Conservation (phyloP, 2,888 invertebrate genomes). For the Geotrupes spiniger region DNA sequence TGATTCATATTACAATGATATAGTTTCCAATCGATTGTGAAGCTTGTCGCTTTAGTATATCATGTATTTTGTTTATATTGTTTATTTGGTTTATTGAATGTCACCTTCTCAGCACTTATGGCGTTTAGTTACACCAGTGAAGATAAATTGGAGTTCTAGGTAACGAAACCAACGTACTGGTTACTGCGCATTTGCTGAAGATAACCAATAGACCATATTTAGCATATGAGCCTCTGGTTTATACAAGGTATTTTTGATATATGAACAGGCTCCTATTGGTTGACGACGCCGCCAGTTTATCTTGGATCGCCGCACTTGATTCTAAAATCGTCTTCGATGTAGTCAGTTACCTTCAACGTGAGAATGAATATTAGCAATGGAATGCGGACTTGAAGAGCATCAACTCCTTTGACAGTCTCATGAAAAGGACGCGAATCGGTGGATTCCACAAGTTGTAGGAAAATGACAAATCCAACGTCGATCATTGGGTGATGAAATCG, state of each 20-base stretch:
- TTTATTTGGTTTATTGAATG: too few relatives aligned
- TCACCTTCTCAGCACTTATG: conserved; percentile 58
- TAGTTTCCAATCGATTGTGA: too few relatives aligned
- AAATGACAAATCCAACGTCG: conserved; percentile 60
- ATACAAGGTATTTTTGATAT: conserved; percentile 69
- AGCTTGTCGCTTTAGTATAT: too few relatives aligned
- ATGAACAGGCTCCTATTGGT: conserved; percentile 79
- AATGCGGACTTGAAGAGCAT: conserved; percentile 61
- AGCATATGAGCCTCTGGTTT: conserved; percentile 49
- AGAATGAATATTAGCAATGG: conserved; percentile 64
- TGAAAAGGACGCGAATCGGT: conserved; percentile 60
- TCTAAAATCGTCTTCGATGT: conserved; percentile 62
- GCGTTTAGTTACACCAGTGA: conserved; percentile 59
- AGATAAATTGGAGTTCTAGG: conserved; percentile 51
- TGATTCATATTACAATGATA: too few relatives aligned
- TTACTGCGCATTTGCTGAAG: conserved; percentile 50
- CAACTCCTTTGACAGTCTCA: conserved; percentile 56
- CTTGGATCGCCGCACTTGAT: conserved; percentile 61
- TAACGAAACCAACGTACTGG: conserved; percentile 56
- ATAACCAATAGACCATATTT: neutral
- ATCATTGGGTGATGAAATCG: conserved; percentile 61
- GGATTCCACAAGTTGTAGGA: conserved; percentile 66
- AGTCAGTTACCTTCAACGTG: conserved; percentile 52
- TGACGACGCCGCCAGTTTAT: conserved; percentile 73
- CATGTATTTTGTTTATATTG: too few relatives aligned